Conservation (phyloP, 2,113 vertebrate genomes). For the Orcinus orca region DNA sequence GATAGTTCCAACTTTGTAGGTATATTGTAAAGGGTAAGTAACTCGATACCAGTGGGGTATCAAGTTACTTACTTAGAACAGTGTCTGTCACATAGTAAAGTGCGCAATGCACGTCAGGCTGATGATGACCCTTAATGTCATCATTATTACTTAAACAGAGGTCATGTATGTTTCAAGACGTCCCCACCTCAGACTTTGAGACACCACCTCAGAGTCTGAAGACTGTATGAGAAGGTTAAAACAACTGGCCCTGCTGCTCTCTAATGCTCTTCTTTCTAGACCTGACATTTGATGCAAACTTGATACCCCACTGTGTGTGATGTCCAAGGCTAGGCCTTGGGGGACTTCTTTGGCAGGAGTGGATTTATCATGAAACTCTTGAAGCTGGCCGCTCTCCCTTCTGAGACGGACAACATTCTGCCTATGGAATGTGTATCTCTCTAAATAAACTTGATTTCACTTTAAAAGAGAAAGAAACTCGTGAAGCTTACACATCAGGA, state of each 20-base stretch:
- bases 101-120: background rate
- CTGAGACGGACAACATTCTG: no score
- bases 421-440: no score
- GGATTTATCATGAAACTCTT: background rate
- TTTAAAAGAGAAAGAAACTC: no score
- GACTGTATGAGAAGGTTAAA: background rate
- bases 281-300: accelerated
- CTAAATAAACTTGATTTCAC: no score
- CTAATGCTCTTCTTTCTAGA: background rate
- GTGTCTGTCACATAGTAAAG: background rate
- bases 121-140: background rate
- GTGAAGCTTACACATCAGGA: background rate
- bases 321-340: background rate
- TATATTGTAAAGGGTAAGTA: background rate
- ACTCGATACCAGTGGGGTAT: background rate
- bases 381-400: background rate
- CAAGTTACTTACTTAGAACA: background rate
- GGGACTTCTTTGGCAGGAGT: background rate
- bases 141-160: background rate
- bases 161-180: background rate
- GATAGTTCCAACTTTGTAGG: background rate
- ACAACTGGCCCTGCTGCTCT: background rate
- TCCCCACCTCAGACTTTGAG: background rate
- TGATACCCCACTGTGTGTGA: no score
- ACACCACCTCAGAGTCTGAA: background rate